A percentile compares a stretch with the other conserved stretches of the same genome.
These are phyloP conservation scores for Dendrocincla tyrannina DNA, from an alignment of 2,797 vertebrate genomes.

Conservation along the genomic window DNA sequence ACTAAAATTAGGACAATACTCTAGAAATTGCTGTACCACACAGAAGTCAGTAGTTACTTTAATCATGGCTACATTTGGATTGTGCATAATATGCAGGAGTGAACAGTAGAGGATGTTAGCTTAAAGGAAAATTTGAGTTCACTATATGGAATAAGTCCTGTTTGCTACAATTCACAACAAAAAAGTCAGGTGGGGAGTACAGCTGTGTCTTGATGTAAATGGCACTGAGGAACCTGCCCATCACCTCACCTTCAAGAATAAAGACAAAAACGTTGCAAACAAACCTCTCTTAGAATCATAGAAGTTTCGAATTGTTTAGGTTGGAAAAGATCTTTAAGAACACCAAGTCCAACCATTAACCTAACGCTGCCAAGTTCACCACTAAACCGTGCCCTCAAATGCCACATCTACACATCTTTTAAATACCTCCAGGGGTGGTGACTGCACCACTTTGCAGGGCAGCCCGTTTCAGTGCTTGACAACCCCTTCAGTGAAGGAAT, in stretches of 20 bases:
- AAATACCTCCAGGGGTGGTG: neutral
- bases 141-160: neutral
- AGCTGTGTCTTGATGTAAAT: neutral
- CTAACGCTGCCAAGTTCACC: neutral
- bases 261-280: neutral
- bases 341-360: neutral
- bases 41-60: neutral
- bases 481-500: neutral
- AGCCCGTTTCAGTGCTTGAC: neutral
- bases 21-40: neutral
- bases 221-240: neutral
- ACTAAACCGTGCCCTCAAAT: neutral
- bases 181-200: neutral
- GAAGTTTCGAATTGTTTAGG: neutral
- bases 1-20: neutral
- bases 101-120: constrained; percentile 60
- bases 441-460: neutral
- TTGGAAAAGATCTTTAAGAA: neutral
- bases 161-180: neutral
- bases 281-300: neutral
- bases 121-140: constrained; percentile 22
- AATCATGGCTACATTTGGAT: neutral
- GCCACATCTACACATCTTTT: neutral
- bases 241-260: neutral
- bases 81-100: neutral